These are phyloP conservation scores for Gadopsis marmoratus DNA, from an alignment of 2,797 vertebrate species.

Conservation along the genomic window DNA sequence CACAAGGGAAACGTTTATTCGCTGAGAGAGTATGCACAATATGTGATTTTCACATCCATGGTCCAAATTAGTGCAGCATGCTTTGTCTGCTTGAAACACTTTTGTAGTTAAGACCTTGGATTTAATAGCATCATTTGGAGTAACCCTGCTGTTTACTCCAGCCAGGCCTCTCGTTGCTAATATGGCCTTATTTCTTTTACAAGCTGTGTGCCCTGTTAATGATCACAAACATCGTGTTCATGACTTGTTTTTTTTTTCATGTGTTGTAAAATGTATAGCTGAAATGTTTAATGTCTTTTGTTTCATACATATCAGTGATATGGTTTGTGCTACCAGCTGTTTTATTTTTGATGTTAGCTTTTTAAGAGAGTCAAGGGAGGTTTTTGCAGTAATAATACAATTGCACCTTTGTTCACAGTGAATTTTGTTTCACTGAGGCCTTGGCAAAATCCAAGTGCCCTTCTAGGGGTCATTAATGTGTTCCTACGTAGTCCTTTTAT, in stretches of 20 bases:
- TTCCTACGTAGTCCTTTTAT: slow-evolving; percentile 18
- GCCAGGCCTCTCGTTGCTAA: slow-evolving; percentile 70
- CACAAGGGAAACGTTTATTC: slow-evolving; percentile 48
- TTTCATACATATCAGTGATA: slow-evolving; percentile 43
- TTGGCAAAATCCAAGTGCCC: slow-evolving; percentile 51
- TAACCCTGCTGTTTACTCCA: slow-evolving; percentile 63
- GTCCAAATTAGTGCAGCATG: slow-evolving; percentile 63
- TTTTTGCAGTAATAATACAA: slow-evolving; percentile 47
- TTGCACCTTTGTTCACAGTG: slow-evolving; percentile 58
- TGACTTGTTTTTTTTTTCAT: slow-evolving; percentile 38
- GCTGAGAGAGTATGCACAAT: slow-evolving; percentile 25
- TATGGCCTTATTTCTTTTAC: slow-evolving; percentile 79
- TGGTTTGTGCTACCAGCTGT: slow-evolving; percentile 56
- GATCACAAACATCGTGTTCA: slow-evolving; percentile 63
- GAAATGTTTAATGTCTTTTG: slow-evolving; percentile 47
- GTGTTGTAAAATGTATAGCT: slow-evolving; percentile 63
- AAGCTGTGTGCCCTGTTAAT: slow-evolving; percentile 68
- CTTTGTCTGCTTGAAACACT: slow-evolving; percentile 69
- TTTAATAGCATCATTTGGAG: slow-evolving; percentile 74
- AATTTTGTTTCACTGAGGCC: slow-evolving; percentile 45
- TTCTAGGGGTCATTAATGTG: slow-evolving; percentile 37
- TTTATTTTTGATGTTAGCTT: slow-evolving; percentile 38
- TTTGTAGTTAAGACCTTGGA: slow-evolving; percentile 63
- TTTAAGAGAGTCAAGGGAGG: slow-evolving; percentile 32
- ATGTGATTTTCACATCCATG: slow-evolving; percentile 51